phyloP scores from a whole-genome alignment of 2,113 vertebrate species.

The Dissostichus mawsoni region DNA sequence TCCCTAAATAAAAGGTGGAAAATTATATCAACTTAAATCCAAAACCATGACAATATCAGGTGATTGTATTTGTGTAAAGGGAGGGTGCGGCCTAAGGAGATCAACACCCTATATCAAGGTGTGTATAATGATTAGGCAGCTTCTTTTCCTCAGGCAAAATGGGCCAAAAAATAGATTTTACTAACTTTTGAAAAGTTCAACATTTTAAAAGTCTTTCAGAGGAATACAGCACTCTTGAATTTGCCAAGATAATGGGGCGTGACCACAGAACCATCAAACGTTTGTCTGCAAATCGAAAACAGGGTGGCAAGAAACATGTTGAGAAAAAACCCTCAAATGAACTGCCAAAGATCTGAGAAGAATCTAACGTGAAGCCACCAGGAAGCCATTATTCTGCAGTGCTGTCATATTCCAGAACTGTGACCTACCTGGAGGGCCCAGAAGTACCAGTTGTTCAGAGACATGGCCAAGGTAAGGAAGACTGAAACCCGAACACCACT shows the following conservation, averaged over 20 bases:
- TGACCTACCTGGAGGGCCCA: too few relatives aligned
- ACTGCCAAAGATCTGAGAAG: not conserved
- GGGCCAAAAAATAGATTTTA: not conserved
- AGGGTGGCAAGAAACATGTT: not conserved
- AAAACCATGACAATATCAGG: too few relatives aligned
- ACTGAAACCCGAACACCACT: constrained; percentile 3
- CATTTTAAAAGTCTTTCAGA: not conserved
- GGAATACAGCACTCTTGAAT: not conserved
- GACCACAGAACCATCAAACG: not conserved
- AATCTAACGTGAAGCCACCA: too few relatives aligned
- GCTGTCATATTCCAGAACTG: too few relatives aligned
- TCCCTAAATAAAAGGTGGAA: too few relatives aligned
- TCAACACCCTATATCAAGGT: too few relatives aligned
- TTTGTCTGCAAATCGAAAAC: constrained; percentile 19
- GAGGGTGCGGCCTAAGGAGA: too few relatives aligned
- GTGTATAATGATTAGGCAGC: too few relatives aligned
- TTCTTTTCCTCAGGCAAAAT: not conserved
- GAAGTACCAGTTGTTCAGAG: too few relatives aligned
- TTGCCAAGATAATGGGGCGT: not conserved
- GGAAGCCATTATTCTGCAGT: too few relatives aligned
- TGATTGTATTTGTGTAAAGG: too few relatives aligned
- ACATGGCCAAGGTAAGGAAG: not conserved
- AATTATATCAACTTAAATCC: too few relatives aligned
- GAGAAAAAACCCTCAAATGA: not conserved
- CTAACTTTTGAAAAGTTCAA: not conserved